Percentiles rank a stretch among this genome's conserved stretches.
These are phyloP conservation scores for Zootoca vivipara DNA, from an alignment of 2,113 vertebrate species.

Conservation along the genomic window DNA sequence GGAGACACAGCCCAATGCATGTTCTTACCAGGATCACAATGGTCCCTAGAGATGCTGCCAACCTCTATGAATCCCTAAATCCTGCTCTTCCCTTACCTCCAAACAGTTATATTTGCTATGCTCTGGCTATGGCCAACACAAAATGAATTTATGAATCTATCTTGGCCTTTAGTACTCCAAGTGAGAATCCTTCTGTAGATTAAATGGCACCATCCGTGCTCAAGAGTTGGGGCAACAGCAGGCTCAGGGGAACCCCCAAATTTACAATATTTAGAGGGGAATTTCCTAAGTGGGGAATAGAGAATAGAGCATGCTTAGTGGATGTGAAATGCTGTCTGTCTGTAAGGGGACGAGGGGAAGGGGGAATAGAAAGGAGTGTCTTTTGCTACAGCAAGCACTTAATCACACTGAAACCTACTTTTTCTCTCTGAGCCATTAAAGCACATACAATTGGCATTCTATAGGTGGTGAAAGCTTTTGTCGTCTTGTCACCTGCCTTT, in stretches of 20 bases:
- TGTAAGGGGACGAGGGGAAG: neutral
- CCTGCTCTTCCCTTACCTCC: too few species aligned
- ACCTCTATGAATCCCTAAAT: neutral
- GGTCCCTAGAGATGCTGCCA: neutral
- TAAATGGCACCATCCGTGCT: neutral
- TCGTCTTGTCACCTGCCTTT: constrained; percentile 76
- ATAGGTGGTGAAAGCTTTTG: constrained; percentile 84
- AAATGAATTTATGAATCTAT: neutral
- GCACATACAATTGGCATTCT: neutral
- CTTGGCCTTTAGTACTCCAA: too few species aligned
- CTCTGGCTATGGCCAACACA: too few species aligned
- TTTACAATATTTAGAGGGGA: too few species aligned
- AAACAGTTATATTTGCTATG: too few species aligned
- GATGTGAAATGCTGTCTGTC: neutral
- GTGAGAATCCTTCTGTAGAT: too few species aligned
- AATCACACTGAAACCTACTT: neutral
- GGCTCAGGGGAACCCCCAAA: too few species aligned
- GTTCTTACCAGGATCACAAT: neutral
- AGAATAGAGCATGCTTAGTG: neutral
- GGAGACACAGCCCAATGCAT: neutral
- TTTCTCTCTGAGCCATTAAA: neutral
- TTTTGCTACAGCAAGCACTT: neutral
- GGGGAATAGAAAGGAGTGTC: too few species aligned
- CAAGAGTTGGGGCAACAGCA: neutral
- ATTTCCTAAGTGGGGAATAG: too few species aligned